A percentile compares a stretch with the other conserved stretches of the same genome.
These are phyloP conservation scores for Lytechinus variegatus DNA, from an alignment of 35 echinoderm and acorn worm species.

Conservation along the genomic window DNA sequence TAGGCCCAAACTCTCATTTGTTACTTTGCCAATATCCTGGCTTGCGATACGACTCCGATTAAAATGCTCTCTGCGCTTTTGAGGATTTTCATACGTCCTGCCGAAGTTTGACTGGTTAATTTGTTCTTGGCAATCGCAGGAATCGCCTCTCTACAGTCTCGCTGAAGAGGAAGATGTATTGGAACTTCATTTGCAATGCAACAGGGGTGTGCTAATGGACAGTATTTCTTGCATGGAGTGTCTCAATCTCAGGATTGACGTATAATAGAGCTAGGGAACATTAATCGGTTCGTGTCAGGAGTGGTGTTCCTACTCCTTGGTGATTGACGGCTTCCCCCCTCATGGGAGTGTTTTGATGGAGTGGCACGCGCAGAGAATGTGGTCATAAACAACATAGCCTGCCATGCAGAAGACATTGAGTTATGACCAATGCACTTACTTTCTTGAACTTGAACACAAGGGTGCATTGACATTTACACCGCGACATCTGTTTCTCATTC, in stretches of 20 bases:
- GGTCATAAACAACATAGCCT: background rate
- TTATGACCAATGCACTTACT: slow-evolving; percentile 3
- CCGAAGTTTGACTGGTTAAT: background rate
- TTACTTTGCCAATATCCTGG: slow-evolving; percentile 20
- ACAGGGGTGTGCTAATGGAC: background rate
- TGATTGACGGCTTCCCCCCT: slow-evolving; percentile 15
- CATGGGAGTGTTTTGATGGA: slow-evolving; percentile 17
- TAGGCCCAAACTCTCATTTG: background rate
- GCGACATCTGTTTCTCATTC: background rate
- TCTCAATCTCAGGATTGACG: background rate
- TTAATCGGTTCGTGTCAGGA: background rate
- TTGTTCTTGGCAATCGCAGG: background rate
- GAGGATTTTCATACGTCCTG: background rate
- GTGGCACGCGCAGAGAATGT: background rate
- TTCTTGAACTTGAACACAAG: background rate
- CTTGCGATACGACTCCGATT: background rate
- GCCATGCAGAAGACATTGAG: background rate
- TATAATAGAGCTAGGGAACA: background rate
- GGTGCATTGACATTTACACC: background rate
- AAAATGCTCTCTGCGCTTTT: background rate
- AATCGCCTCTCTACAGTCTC: background rate
- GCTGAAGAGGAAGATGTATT: background rate
- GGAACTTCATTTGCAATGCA: background rate
- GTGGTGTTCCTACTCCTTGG: background rate
- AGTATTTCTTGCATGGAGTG: background rate